Conservation (phyloP, 2,888 invertebrate genomes). For the Trissolcus japonicus region DNA sequence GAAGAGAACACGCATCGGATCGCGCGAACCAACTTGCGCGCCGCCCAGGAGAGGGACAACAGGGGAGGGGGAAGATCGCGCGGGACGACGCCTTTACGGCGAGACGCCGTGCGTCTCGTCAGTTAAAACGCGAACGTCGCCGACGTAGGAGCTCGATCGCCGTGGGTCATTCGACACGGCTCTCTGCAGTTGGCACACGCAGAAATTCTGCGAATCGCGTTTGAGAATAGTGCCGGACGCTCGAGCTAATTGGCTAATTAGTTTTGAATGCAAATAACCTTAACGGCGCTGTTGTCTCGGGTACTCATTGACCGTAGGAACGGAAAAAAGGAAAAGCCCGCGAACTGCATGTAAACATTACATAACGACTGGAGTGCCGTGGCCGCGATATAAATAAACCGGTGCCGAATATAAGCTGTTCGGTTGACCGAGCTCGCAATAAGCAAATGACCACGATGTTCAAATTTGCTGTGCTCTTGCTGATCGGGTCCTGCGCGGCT, state of each 20-base stretch:
- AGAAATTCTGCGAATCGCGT: conserved; percentile 53
- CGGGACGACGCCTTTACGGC: conserved; percentile 52
- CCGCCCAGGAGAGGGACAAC: conserved; percentile 9
- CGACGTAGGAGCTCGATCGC: conserved; percentile 58
- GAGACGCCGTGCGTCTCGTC: conserved; percentile 65
- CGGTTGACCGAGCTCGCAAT: background rate
- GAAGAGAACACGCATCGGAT: conserved; percentile 34
- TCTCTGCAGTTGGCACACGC: conserved; percentile 56
- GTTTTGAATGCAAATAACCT: background rate
- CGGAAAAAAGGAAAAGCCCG: conserved; percentile 8
- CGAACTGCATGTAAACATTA: conserved; percentile 45
- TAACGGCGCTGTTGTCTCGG: no score
- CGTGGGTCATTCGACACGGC: conserved; percentile 33
- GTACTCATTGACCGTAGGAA: no score
- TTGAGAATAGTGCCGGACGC: conserved; percentile 57
- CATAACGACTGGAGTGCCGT: conserved; percentile 37
- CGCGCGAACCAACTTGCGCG: conserved; percentile 12
- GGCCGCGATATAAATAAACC: conserved; percentile 27
- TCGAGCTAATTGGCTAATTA: background rate
- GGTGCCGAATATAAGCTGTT: conserved; percentile 35
- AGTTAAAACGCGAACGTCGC: conserved; percentile 70
- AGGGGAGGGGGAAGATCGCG: conserved; percentile 27
- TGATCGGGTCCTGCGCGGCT: conserved; percentile 46
- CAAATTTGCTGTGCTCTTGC: conserved; percentile 34
- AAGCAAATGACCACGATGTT: conserved; percentile 10